phyloP scores from a whole-genome alignment of 2,113 vertebrate genomes.

The Neodontobutis hainanensis region DNA sequence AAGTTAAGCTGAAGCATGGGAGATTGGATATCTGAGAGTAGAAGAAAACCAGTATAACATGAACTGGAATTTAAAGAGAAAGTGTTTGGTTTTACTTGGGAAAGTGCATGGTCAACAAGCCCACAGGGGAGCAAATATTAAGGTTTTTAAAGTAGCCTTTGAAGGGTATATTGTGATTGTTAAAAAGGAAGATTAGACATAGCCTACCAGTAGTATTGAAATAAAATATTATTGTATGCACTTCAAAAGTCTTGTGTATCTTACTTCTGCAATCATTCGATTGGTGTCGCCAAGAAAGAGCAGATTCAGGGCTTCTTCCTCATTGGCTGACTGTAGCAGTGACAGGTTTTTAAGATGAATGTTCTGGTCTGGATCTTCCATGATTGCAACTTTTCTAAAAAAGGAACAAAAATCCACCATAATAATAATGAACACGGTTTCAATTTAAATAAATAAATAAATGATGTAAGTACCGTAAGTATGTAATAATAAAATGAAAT shows the following conservation, averaged over 20 bases:
- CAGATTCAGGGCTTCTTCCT: constrained; percentile 94
- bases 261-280: constrained; percentile 96
- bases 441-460: constrained; percentile 4
- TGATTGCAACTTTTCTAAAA: constrained; percentile 88
- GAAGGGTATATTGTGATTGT: constrained; percentile 27
- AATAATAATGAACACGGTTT: constrained; percentile 1
- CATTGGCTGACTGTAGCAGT: constrained; percentile 87
- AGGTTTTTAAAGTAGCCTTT: constrained; percentile 51
- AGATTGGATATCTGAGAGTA: constrained; percentile 47
- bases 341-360: constrained; percentile 96
- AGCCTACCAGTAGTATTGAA: constrained; percentile 26
- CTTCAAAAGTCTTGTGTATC: constrained; percentile 7
- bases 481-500: constrained; percentile 27
- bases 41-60: constrained; percentile 47
- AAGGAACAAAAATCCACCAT: not conserved
- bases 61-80: constrained; percentile 66
- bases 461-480: constrained; percentile 22
- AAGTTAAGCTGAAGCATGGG: constrained; percentile 39
- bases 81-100: constrained; percentile 39
- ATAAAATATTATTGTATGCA: not conserved
- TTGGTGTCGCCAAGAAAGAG: constrained; percentile 98
- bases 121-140: constrained; percentile 53
- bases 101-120: constrained; percentile 36
- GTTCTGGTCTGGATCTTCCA: constrained; percentile 94
- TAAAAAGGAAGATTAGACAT: constrained; percentile 29